Conservation (phyloP, 2,888 invertebrate genomes). For the Nemurella pictetii region DNA sequence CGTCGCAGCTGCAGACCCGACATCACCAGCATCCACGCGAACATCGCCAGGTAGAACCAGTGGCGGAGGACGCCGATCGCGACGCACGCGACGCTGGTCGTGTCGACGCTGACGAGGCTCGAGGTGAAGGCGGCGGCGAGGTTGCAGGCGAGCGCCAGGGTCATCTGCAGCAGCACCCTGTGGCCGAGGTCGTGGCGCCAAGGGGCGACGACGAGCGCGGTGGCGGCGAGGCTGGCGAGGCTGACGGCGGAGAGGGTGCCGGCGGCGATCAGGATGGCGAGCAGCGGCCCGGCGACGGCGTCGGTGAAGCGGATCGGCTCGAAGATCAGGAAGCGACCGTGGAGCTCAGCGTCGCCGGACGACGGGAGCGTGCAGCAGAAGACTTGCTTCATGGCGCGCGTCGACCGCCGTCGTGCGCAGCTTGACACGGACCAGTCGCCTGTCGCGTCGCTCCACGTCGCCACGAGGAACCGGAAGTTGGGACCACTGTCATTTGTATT, state of each 20-base stretch:
- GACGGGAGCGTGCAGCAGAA: too few relatives aligned
- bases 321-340: too few relatives aligned
- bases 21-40: conserved; percentile 30
- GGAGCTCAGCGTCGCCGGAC: too few relatives aligned
- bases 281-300: too few relatives aligned
- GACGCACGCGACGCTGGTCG: neutral
- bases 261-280: neutral
- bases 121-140: neutral
- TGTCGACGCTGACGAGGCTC: neutral
- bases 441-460: too few relatives aligned
- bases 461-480: too few relatives aligned
- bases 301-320: too few relatives aligned
- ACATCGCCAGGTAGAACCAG: conserved; percentile 29
- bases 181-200: neutral
- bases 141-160: neutral
- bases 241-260: neutral
- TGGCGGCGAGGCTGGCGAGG: neutral
- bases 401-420: too few relatives aligned
- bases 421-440: too few relatives aligned
- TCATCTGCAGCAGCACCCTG: too few relatives aligned
- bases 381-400: too few relatives aligned
- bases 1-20: conserved; percentile 22
- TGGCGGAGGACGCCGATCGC: conserved; percentile 21
- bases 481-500: too few relatives aligned
- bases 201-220: neutral